Evolutionary conservation across 2,797 vertebrate genomes (phyloP), one percentile per base, ranked within the genome.

Genomic region (Acridotheres tristis): DNA sequence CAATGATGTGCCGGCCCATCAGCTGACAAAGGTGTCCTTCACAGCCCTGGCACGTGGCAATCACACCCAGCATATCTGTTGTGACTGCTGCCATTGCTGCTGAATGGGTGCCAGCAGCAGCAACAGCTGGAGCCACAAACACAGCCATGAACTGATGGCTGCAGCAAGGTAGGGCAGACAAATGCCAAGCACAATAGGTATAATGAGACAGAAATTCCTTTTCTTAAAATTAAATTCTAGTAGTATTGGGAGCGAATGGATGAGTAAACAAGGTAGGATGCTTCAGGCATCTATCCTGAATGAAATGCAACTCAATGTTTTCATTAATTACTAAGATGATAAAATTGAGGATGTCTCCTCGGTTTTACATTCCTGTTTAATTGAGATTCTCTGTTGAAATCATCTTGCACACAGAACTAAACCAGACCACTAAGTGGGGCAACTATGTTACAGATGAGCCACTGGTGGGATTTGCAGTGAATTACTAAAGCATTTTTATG

Each of bases 1-100:
- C 13, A 51, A 12, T 25, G 36, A 20, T 2, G 8, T 20, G 7
- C 7, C n/a, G 17, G 7, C 5, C n/a, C 34, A 47, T 16, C 34
- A 19, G 1, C 8, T 34, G 61, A 11, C 21, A 34, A 1, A 11
- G 2, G 4, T 34, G 55, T 16, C 65, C 16, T 13, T 19, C 57
- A 10, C 6, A 12, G 5, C 7, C 73, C 17, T 32, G 13, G 22
- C 30, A 66, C 0, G 0, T 29, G 27, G 9, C 19, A 43, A 25
- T 68, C 20, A 3, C 50, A 50, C 27, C 11, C 17, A 16, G n/a
- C 11, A 8, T 5, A 30, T 13, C 16, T 38, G 5, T 4, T 50
- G 17, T 14, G 25, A 10, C 23, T 21, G 1, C 32, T 14, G 16
- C 21, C 36, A 23, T 7, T 13, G 17, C 34, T 45, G 47, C 25